phyloP scores from a whole-genome alignment of 2,797 vertebrate genomes.

The Microtus agrestis region DNA sequence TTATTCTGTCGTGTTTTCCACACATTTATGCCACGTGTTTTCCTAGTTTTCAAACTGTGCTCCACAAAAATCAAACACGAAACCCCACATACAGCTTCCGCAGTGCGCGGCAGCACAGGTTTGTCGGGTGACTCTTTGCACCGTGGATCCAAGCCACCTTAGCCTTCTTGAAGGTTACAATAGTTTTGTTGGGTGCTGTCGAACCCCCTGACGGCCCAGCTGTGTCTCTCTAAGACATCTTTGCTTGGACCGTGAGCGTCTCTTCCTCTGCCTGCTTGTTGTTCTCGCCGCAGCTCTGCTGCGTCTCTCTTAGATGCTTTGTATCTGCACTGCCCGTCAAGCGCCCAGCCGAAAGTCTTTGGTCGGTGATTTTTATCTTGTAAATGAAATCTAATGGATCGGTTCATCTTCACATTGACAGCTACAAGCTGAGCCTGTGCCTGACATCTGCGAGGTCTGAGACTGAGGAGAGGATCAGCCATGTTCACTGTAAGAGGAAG shows the following conservation, averaged over 20 bases:
- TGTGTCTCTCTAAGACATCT: not conserved
- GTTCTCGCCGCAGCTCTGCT: fast-evolving
- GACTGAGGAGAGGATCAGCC: constrained; percentile 24
- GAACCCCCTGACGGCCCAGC: not conserved
- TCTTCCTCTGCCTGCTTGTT: constrained; percentile 45
- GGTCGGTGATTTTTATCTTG: constrained; percentile 55
- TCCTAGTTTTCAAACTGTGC: not conserved
- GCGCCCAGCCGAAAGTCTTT: not conserved
- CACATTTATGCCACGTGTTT: not conserved
- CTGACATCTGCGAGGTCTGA: constrained; percentile 18
- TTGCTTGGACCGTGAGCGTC: not conserved
- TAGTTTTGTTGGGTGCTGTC: not conserved
- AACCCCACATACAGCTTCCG: not conserved
- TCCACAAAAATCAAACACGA: constrained; percentile 1
- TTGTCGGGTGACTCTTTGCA: not conserved
- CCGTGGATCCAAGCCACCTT: no score
- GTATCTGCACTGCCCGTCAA: not conserved
- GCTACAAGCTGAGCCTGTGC: constrained; percentile 23
- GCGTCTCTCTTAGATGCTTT: not conserved
- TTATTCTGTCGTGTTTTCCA: constrained; percentile 21
- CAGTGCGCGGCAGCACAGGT: not conserved
- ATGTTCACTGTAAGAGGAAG: not conserved
- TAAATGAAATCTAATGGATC: constrained; percentile 40
- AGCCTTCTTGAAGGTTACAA: not conserved
- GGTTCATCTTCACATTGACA: not conserved